A percentile compares a stretch with the other conserved stretches of the same genome.
These are phyloP conservation scores for Lethenteron camtschaticum DNA, from an alignment of 2,113 vertebrate genomes.

Conservation along the genomic window DNA sequence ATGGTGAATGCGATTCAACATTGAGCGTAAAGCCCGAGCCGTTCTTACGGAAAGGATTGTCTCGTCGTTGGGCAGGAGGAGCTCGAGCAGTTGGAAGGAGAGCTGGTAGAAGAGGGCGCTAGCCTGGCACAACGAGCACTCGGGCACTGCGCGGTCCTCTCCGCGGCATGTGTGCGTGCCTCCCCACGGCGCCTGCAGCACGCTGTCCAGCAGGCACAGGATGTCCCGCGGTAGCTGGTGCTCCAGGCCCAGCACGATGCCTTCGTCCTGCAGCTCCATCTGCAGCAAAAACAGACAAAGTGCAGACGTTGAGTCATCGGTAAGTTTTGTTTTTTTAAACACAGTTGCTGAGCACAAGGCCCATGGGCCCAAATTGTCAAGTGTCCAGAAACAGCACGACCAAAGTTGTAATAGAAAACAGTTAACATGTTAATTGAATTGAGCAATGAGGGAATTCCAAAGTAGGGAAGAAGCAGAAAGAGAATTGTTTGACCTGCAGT, in stretches of 20 bases:
- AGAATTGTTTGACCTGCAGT: too few species aligned
- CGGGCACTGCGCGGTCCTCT: slow-evolving; percentile 58
- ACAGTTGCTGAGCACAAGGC: too few species aligned
- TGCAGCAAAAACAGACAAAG: slow-evolving; percentile 18
- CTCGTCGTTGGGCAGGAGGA: slow-evolving; percentile 78
- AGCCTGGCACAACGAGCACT: slow-evolving; percentile 84
- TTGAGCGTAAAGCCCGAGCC: too few species aligned
- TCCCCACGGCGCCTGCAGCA: slow-evolving; percentile 94
- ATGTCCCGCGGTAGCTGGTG: slow-evolving; percentile 77
- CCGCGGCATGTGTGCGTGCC: slow-evolving; percentile 93
- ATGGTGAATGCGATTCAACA: too few species aligned
- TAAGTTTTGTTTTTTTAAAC: not conserved
- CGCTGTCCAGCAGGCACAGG: slow-evolving; percentile 89
- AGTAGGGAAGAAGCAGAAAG: too few species aligned
- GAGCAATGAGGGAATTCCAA: too few species aligned
- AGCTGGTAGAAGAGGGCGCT: slow-evolving; percentile 96
- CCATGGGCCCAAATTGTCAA: too few species aligned
- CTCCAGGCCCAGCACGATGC: slow-evolving; percentile 72
- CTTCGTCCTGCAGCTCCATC: slow-evolving; percentile 98
- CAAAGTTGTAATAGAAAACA: too few species aligned
- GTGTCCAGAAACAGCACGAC: too few species aligned
- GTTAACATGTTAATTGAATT: too few species aligned
- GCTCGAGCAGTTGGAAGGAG: slow-evolving; percentile 74
- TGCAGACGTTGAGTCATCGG: not conserved
- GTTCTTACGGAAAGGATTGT: slow-evolving; percentile 81